Percentiles rank a stretch among this genome's conserved stretches.
phyloP scores from a whole-genome alignment of 2,888 invertebrate genomes.

The Drosophila siamana region DNA sequence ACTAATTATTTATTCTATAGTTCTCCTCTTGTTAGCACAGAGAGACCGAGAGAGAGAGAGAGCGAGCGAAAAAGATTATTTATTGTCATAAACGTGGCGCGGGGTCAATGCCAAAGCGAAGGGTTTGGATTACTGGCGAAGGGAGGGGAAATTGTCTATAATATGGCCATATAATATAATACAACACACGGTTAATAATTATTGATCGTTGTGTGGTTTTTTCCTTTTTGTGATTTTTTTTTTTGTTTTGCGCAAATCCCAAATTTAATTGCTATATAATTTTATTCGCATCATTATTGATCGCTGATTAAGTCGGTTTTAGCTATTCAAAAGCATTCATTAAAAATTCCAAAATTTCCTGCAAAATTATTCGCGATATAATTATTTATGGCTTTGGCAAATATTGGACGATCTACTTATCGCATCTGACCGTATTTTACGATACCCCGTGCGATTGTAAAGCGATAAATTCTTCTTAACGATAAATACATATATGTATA shows the following conservation, averaged over 20 bases:
- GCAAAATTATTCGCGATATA: not conserved
- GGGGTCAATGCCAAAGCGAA: constrained; percentile 31
- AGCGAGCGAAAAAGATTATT: not conserved
- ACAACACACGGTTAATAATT: constrained; percentile 8
- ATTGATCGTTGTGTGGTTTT: too few species aligned
- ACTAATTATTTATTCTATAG: constrained; percentile 42
- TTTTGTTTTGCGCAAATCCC: not conserved
- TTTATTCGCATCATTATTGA: not conserved
- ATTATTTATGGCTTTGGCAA: too few species aligned
- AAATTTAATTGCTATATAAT: constrained; percentile 1
- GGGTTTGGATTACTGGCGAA: too few species aligned
- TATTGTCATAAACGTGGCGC: constrained; percentile 13
- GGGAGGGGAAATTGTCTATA: not conserved
- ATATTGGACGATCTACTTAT: constrained; percentile 3
- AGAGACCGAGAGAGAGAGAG: constrained; percentile 1
- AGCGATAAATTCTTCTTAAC: constrained; percentile 29
- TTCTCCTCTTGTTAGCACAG: not conserved
- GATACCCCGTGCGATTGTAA: constrained; percentile 11
- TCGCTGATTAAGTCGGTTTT: too few species aligned
- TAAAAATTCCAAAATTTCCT: not conserved
- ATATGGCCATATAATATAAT: not conserved
- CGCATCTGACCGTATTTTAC: constrained; percentile 5
- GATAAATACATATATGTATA: constrained; percentile 3
- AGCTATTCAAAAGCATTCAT: too few species aligned
- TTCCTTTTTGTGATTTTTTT: too few species aligned